Evolutionary conservation across 2,797 vertebrate genomes (phyloP).

Genomic region (Nannoperca obscura): DNA sequence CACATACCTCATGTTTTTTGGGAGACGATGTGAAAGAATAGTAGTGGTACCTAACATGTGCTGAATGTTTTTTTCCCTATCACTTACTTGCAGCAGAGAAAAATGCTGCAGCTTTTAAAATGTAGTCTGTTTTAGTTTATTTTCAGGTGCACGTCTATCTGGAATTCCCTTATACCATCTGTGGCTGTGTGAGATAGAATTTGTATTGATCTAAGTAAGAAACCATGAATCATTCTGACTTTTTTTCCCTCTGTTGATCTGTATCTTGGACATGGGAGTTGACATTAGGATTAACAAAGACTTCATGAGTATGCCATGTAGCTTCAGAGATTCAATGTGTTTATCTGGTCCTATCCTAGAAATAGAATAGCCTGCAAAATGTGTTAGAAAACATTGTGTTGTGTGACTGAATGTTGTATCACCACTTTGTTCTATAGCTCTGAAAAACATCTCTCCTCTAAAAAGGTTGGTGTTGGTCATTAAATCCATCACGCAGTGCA

Average conservation of each 20-base stretch:
- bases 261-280: constrained; percentile 15
- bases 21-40: constrained; percentile 54
- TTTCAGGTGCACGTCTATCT: constrained; percentile 76
- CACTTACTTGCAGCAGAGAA: constrained; percentile 49
- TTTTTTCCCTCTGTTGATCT: constrained; percentile 20
- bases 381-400: not conserved
- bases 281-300: not conserved
- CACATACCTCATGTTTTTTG: constrained; percentile 69
- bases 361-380: too few relatives aligned
- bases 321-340: not conserved
- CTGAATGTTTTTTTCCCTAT: constrained; percentile 35
- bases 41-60: constrained; percentile 62
- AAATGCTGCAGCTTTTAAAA: constrained; percentile 58
- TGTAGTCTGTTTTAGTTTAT: constrained; percentile 78
- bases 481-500: constrained; percentile 27
- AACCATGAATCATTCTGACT: constrained; percentile 37
- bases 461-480: constrained; percentile 29
- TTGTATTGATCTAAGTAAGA: constrained; percentile 50
- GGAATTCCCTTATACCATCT: constrained; percentile 60
- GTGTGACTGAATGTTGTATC: constrained; percentile 23
- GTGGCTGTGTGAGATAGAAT: constrained; percentile 48
- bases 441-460: constrained; percentile 18
- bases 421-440: not conserved
- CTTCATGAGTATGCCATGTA: not conserved
- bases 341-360: too few relatives aligned